A percentile compares a stretch with the other conserved stretches of the same genome.
phyloP scores from a whole-genome alignment of 2,797 vertebrate genomes.

The Pantherophis alleghaniensis region DNA sequence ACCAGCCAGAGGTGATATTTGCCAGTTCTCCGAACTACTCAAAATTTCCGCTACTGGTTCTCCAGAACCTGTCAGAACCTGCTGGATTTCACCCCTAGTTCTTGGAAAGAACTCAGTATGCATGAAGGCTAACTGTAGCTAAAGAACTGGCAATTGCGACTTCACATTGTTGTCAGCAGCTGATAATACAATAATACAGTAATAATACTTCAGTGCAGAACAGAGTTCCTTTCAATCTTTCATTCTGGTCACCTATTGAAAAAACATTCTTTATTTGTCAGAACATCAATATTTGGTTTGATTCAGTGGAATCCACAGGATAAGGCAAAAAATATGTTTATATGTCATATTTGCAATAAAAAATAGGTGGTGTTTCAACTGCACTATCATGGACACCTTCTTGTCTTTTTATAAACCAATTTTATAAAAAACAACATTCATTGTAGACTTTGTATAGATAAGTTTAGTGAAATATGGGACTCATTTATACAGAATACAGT shows the following conservation, averaged over 20 bases:
- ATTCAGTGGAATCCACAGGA: not conserved
- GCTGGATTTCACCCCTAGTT: not conserved
- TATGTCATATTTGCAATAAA: not conserved
- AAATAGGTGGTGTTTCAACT: not conserved
- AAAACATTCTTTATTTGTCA: not conserved
- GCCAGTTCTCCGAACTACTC: too few species aligned
- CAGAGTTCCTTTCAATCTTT: not conserved
- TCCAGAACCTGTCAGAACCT: too few species aligned
- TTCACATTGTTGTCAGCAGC: not conserved
- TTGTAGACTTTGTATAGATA: not conserved
- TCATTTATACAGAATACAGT: not conserved
- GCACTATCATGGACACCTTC: not conserved
- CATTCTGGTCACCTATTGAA: not conserved
- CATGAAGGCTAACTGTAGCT: not conserved
- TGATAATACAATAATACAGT: not conserved
- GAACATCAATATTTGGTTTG: not conserved
- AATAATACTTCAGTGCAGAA: not conserved
- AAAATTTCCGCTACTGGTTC: too few species aligned
- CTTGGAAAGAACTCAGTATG: not conserved
- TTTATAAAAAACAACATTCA: not conserved
- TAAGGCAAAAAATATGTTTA: not conserved
- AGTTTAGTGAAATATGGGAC: not conserved
- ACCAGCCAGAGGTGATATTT: too few species aligned
- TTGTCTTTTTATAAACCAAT: not conserved
- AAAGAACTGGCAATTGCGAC: not conserved